Evolutionary conservation across 2,888 invertebrate species (phyloP).

Genomic region (Horisme vitalbata): DNA sequence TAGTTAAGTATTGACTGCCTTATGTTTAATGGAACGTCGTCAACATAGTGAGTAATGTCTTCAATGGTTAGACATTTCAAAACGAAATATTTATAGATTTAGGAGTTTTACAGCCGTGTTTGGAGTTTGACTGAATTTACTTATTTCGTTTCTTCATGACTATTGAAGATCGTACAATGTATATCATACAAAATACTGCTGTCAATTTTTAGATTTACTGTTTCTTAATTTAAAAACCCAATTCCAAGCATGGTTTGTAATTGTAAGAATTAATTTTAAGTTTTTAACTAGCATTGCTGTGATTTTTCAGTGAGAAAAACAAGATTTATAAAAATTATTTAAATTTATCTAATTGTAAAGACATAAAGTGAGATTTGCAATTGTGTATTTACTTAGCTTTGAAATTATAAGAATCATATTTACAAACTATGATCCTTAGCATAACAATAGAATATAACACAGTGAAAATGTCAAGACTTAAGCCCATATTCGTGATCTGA

Average conservation of each 20-base stretch:
- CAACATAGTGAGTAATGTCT: not conserved
- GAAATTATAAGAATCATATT: no score
- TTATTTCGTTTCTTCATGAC: not conserved
- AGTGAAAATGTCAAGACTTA: no score
- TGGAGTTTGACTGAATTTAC: not conserved
- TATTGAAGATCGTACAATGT: not conserved
- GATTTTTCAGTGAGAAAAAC: conserved; percentile 18
- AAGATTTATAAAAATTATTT: no score
- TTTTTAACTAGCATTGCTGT: conserved; percentile 12
- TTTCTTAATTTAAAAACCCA: not conserved
- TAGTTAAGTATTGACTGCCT: conserved; percentile 2
- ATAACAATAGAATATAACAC: no score
- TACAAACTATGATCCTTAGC: no score
- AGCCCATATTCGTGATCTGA: no score
- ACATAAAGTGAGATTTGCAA: conserved; percentile 17
- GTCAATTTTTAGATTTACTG: not conserved
- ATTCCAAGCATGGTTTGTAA: conserved; percentile 3
- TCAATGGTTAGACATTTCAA: not conserved
- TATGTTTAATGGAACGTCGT: not conserved
- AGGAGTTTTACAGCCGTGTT: conserved; percentile 2
- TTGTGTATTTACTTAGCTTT: no score
- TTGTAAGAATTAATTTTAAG: conserved; percentile 2
- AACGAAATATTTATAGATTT: not conserved
- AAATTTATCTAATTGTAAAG: conserved; percentile 13
- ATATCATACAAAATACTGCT: not conserved